Percentiles rank a stretch among this genome's conserved stretches.
phyloP scores from a whole-genome alignment of 2,113 vertebrate genomes.

The Heterotilapia buettikoferi region DNA sequence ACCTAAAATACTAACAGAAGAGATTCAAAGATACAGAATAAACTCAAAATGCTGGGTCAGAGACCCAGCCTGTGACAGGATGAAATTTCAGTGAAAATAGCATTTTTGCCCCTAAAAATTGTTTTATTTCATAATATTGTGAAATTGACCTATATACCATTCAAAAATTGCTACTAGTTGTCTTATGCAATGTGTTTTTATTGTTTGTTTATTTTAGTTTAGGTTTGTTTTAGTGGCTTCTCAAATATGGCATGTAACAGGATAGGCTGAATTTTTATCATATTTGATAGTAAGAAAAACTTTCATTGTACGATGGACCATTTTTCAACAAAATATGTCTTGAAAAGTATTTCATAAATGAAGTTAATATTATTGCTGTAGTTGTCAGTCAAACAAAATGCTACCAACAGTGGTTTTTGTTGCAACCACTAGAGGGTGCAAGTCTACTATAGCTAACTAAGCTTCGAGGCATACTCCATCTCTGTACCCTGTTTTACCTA shows the following conservation, averaged over 20 bases:
- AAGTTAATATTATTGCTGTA: background rate
- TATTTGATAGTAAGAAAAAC: background rate
- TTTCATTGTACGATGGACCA: background rate
- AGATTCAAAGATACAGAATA: background rate
- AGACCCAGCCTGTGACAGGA: background rate
- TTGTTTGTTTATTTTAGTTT: background rate
- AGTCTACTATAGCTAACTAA: background rate
- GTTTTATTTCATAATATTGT: background rate
- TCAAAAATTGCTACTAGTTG: background rate
- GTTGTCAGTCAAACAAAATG: background rate
- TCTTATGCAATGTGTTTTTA: background rate
- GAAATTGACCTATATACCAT: background rate
- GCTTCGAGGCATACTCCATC: background rate
- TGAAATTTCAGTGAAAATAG: background rate
- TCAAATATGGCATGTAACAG: background rate
- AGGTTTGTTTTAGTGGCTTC: background rate
- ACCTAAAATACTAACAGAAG: background rate
- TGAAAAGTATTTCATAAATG: background rate
- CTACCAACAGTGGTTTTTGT: background rate
- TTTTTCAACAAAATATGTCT: background rate
- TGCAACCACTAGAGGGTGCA: background rate
- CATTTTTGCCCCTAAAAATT: background rate
- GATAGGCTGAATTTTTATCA: background rate
- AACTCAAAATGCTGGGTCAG: background rate
- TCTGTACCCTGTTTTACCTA: background rate